These are phyloP conservation scores for Homarus americanus DNA, from an alignment of 1,140 invertebrate genomes.

Conservation along the genomic window DNA sequence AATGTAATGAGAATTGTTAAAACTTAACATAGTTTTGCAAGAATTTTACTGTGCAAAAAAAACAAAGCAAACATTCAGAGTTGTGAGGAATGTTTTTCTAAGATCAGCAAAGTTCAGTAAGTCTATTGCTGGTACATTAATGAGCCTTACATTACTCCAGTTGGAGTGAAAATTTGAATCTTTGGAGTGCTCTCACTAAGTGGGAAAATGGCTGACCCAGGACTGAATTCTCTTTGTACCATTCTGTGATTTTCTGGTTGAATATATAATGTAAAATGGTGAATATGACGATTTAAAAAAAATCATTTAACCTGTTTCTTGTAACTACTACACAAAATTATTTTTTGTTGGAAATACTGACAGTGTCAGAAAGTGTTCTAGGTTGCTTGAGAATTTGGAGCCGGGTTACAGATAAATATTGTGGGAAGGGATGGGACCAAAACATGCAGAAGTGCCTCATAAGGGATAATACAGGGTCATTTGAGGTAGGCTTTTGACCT, in stretches of 20 bases:
- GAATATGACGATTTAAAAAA: not conserved
- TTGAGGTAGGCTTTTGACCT: constrained; percentile 45
- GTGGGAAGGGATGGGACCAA: constrained; percentile 67
- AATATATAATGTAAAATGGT: constrained; percentile 25
- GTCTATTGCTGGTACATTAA: not conserved
- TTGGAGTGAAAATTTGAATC: not conserved
- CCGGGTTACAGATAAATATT: constrained; percentile 51
- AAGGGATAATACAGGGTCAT: constrained; percentile 62
- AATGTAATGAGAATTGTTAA: not conserved
- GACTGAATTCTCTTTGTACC: constrained; percentile 1
- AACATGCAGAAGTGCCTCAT: constrained; percentile 59
- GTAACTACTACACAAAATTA: too few relatives aligned
- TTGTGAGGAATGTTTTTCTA: constrained; percentile 26
- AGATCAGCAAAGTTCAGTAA: constrained; percentile 10
- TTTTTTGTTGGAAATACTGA: not conserved
- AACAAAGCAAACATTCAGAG: not conserved
- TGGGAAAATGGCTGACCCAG: constrained; percentile 19
- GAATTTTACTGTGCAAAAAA: not conserved
- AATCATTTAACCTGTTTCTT: too few relatives aligned
- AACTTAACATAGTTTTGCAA: not conserved
- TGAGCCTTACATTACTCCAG: not conserved
- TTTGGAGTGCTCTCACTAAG: not conserved
- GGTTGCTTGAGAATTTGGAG: constrained; percentile 22
- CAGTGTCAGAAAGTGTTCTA: constrained; percentile 5
- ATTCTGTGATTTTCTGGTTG: constrained; percentile 45